Evolutionary conservation across 2,888 invertebrate species (phyloP).

Genomic region (Pyrocoelia pectoralis): DNA sequence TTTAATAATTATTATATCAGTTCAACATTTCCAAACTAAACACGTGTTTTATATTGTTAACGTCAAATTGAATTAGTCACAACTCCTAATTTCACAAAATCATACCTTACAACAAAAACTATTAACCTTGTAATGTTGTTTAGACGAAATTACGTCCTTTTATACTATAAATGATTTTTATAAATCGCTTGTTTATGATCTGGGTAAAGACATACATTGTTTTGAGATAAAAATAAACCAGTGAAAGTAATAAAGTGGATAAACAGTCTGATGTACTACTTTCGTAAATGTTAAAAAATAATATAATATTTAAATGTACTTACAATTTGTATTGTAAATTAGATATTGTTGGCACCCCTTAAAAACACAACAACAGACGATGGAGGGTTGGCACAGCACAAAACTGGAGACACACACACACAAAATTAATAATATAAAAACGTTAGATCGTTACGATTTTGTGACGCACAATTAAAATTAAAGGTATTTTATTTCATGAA

Average conservation of each 20-base stretch:
- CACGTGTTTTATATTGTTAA: slow-evolving; percentile 1
- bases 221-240: background rate
- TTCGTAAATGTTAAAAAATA: background rate
- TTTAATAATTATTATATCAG: background rate
- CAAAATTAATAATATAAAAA: slow-evolving; percentile 7
- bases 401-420: background rate
- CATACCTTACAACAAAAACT: background rate
- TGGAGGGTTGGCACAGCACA: slow-evolving; percentile 20
- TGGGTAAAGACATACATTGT: background rate
- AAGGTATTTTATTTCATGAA: slow-evolving; percentile 23
- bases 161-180: background rate
- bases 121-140: background rate
- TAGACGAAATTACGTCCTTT: no score
- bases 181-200: background rate
- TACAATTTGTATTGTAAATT: slow-evolving; percentile 17
- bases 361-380: slow-evolving; percentile 21
- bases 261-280: background rate
- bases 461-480: slow-evolving; percentile 4
- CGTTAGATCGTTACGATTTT: background rate
- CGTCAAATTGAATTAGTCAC: background rate
- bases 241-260: background rate
- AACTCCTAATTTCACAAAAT: background rate
- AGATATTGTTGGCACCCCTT: slow-evolving; percentile 20
- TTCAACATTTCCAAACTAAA: no score
- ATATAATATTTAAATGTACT: slow-evolving; percentile 6